Evolutionary conservation across 2,888 invertebrate species (phyloP), one percentile per base, ranked within the genome.

Genomic region (Malthinus flaveolus): DNA sequence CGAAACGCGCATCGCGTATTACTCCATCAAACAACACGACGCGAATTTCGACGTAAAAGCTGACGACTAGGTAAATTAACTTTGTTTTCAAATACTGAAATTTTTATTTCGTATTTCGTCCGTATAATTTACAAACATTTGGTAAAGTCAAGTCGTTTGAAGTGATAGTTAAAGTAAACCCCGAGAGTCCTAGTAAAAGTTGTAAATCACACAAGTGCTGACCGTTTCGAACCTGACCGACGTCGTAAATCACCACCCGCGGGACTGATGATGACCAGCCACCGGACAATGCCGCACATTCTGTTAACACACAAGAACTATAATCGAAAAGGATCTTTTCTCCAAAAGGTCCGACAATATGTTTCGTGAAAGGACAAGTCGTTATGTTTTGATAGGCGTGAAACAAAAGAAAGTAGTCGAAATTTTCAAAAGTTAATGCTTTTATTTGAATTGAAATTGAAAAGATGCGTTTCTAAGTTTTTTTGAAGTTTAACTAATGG

Each of bases 221-320:
- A 65, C 65, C 59, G 61, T 37, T n/a, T 51, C 56, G 62, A 57
- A 37, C 39, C 9, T 34, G 15, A 33, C 35, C 51, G 23, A 5
- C 59, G 64, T 67, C 74, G 69, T 76, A 76, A 76, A 76, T 76
- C 74, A 70, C 62, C 59, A 55, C 58, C 62, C 65, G 66, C 66
- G 65, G 69, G 68, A 63, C 68, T 68, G 77, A 73, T 75, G 76
- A 76, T 70, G 76, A 73, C 75, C 74, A 55, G 73, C 76, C 75
- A 72, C 73, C 65, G 75, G 73, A 75, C 75, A 76, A 74, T 72
- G 71, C 71, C 68, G 71, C 68, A 67, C 39, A 42, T 42, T 13
- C 39, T 15, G 39, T 42, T 42, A 42, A 42, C 39, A 42, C 39
- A 42, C 33, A 47, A 37, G 32, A 33, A 11, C 12, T 13, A 47